Conservation (phyloP, 2,888 invertebrate species). For the Nasonia oneida region DNA sequence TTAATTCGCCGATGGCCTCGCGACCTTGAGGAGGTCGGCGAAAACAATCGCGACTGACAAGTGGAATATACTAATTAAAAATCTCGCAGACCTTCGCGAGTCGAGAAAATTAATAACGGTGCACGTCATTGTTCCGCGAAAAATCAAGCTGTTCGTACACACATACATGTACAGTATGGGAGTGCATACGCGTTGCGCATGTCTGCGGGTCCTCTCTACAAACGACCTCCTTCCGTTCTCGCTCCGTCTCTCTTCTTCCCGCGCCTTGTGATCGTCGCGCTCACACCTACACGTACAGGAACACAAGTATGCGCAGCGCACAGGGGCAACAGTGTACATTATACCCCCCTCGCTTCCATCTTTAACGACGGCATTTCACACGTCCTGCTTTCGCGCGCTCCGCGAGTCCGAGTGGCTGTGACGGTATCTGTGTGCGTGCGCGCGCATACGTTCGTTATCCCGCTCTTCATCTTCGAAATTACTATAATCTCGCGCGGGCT, state of each 20-base stretch:
- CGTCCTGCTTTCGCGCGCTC: constrained; percentile 63
- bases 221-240: constrained; percentile 54
- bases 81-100: constrained; percentile 8
- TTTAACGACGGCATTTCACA: constrained; percentile 65
- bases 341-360: constrained; percentile 61
- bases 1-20: constrained; percentile 36
- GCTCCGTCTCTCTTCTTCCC: constrained; percentile 35
- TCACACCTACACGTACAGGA: neutral
- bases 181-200: neutral
- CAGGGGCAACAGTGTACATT: neutral
- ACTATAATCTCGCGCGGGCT: constrained; percentile 53
- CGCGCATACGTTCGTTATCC: constrained; percentile 61
- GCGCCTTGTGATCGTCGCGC: constrained; percentile 27
- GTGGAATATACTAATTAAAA: constrained; percentile 27
- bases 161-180: neutral
- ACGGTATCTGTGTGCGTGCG: neutral
- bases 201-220: constrained; percentile 24
- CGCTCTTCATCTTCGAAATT: constrained; percentile 59
- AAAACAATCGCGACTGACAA: constrained; percentile 20
- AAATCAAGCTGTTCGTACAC: neutral
- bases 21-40: neutral
- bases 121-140: constrained; percentile 23
- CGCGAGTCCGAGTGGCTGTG: neutral
- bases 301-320: neutral
- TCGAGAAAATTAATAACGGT: constrained; percentile 37